Evolutionary conservation across 2,797 vertebrate genomes (phyloP), one percentile per base, ranked within the genome.

Genomic region (Halcyon leucocephala): DNA sequence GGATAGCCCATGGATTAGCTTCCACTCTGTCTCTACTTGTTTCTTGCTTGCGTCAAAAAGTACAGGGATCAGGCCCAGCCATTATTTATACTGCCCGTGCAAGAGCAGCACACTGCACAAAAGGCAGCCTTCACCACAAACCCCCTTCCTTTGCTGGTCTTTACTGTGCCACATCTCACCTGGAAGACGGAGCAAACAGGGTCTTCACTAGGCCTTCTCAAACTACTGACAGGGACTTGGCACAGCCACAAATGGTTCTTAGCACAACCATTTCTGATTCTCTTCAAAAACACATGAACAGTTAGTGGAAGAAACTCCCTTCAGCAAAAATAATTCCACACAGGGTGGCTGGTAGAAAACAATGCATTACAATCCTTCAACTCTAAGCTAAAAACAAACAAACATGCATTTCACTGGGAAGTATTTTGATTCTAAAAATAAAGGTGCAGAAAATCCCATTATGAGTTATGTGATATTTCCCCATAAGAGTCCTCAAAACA

Each of bases 71-170:
- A 24, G 41, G 22, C 28, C 37, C 46, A 62, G 49, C 29, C 42
- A 13, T 26, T 44, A 14, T n/a, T 62, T 14, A 10, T 3, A 22
- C 1, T 33, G 49, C 49, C 72, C 25, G 49, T 37, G 71, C 54
- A 35, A n/a, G 6, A 60, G 49, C 65, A 67, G 62, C 73, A 35
- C 35, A 8, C 13, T 10, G 29, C 22, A 26, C 17, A 31, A 9
- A 25, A 26, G 37, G 16, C 46, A 48, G 67, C 31, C 22, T 52
- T 37, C 70, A 18, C 49, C 86, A 55, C 17, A n/a, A 21, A 33
- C 1, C 5, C 24, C 24, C 35, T 57, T 8, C 8, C 20, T 22
- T 1, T 0, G 22, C 24, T 11, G 1, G 5, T 3, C 26, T 12
- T 61, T 46, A 10, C 2, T 31, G 22, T 41, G 42, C 31, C 67